Conservation (phyloP, 2,888 invertebrate genomes). For the Agrochola macilenta region DNA sequence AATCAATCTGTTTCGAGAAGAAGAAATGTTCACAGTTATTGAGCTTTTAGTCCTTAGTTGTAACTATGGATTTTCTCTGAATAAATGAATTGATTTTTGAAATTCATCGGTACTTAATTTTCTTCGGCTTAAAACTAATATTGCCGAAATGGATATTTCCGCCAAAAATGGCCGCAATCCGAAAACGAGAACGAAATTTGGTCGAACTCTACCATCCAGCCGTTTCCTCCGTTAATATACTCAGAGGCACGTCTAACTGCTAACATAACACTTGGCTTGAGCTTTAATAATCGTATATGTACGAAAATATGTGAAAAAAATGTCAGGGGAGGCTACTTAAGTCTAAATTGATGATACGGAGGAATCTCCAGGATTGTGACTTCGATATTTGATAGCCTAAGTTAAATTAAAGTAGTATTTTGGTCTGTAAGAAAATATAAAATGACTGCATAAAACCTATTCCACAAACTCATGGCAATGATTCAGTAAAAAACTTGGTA, state of each 20-base stretch:
- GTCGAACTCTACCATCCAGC: slow-evolving; percentile 59
- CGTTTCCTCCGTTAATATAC: slow-evolving; percentile 77
- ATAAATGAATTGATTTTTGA: background rate
- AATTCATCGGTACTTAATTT: background rate
- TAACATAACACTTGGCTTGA: slow-evolving; percentile 56
- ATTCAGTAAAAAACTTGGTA: slow-evolving; percentile 2
- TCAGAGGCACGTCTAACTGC: slow-evolving; percentile 57
- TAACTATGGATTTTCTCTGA: background rate
- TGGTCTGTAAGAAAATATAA: background rate
- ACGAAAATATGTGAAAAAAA: slow-evolving; percentile 54
- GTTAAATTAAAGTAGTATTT: background rate
- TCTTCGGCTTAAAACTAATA: background rate
- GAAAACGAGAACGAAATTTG: background rate
- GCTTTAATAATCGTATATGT: slow-evolving; percentile 44
- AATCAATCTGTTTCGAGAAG: background rate
- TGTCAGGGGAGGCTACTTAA: slow-evolving; percentile 32
- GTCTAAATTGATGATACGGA: slow-evolving; percentile 25
- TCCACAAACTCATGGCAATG: background rate
- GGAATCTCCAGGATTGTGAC: background rate
- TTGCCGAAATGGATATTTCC: background rate
- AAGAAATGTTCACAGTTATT: background rate
- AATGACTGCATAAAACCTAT: background rate
- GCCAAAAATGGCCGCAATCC: background rate
- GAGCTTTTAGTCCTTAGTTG: background rate
- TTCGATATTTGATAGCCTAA: background rate